Evolutionary conservation across 1,140 invertebrate genomes (phyloP).

Genomic region (Anagrus nilaparvatae): DNA sequence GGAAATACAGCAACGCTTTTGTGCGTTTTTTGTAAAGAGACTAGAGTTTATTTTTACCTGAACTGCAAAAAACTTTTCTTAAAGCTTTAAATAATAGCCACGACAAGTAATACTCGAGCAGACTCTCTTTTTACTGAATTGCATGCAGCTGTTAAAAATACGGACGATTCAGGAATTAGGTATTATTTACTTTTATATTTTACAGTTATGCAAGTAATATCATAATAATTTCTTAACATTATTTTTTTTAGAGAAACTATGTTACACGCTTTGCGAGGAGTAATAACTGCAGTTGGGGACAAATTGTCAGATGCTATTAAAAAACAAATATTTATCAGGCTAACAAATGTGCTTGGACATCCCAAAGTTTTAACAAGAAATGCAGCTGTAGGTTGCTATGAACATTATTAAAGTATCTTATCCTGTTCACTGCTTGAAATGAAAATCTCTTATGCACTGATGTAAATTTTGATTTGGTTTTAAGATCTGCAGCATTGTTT

Average conservation of each 20-base stretch:
- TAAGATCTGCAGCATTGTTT: slow-evolving; percentile 68
- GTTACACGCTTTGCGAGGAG: slow-evolving; percentile 77
- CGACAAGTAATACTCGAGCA: slow-evolving; percentile 73
- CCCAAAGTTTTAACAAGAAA: slow-evolving; percentile 71
- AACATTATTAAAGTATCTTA: slow-evolving; percentile 68
- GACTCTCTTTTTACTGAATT: slow-evolving; percentile 86
- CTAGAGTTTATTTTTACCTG: slow-evolving; percentile 90
- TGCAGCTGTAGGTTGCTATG: slow-evolving; percentile 78
- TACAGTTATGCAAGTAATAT: neutral
- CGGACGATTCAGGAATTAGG: slow-evolving; percentile 73
- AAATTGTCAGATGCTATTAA: slow-evolving; percentile 79
- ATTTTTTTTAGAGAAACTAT: slow-evolving; percentile 66
- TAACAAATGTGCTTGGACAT: slow-evolving; percentile 59
- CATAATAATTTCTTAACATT: neutral
- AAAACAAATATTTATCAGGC: slow-evolving; percentile 62
- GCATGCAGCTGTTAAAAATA: slow-evolving; percentile 72
- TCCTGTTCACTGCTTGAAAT: slow-evolving; percentile 62
- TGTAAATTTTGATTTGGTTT: slow-evolving; percentile 53
- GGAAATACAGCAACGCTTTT: slow-evolving; percentile 78
- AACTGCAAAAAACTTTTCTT: slow-evolving; percentile 95
- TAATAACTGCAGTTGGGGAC: slow-evolving; percentile 71
- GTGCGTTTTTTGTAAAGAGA: slow-evolving; percentile 80
- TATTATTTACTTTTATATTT: slow-evolving; percentile 24
- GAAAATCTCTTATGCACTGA: slow-evolving; percentile 66
- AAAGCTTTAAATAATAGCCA: slow-evolving; percentile 86